Base-by-base conservation (phyloP, 2,797 vertebrate species). In the Margarornis squamiger region DNA sequence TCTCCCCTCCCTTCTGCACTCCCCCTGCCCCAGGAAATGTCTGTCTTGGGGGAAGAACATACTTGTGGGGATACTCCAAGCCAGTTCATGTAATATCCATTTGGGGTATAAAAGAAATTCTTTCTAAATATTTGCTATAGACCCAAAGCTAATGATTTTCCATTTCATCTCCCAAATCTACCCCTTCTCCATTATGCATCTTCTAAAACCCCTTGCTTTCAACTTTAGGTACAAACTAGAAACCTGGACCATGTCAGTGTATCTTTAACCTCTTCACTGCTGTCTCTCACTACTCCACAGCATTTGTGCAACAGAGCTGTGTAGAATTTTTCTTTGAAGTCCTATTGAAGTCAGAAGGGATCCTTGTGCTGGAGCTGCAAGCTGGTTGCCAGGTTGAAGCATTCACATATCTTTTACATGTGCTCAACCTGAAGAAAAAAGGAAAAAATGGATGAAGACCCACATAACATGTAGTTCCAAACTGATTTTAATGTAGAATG, bases 221-320 rank as follows among this genome's bases (percentile, higher is more conserved):
- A 74, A 57, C 49, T 71, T 88, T 61, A 76, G 27, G 34, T 49
- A 81, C 9, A 84, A 92, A 84, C 66, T n/a, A 84, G 20, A 93
- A 88, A 88, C 15, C 14, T 90, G 55, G 41, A 14, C n/a, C 24
- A 7, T 19, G n/a, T 73, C 57, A 73, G 17, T 55, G 7, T 34
- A 59, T 73, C 62, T 84, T 93, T 96, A 93, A 90, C 80, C 74
- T 82, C 51, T 95, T 96, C 80, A 66, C 38, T 87, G 39, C 80
- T 76, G 66, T 32, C 11, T 84, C 55, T 75, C 23, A 76, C 12
- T 49, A 62, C 29, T 55, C 26, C 29, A n/a, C 17, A 70, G 39
- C 66, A 90, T 82, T 93, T 88, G 48, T 61, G 65, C 15, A 73
- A 39, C 65, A 88, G 66, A 81, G 2, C 29, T 62, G 12, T 81